These are phyloP conservation scores for Sebastes nivosus DNA, from an alignment of 2,797 vertebrate genomes.

Conservation along the genomic window DNA sequence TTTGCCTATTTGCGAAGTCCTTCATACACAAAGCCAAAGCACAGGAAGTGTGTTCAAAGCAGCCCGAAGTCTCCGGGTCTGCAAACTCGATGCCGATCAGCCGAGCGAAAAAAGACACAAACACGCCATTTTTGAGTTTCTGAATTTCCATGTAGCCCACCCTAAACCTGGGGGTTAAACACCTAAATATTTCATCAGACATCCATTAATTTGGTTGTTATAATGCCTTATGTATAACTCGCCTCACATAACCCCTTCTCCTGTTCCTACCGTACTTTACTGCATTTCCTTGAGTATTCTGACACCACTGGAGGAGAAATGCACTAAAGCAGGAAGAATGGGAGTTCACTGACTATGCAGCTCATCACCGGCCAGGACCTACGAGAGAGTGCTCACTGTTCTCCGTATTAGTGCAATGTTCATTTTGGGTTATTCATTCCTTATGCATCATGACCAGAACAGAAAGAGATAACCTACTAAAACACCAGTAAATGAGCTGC, in stretches of 20 bases:
- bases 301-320: conserved; percentile 66
- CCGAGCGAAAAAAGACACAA: conserved; percentile 65
- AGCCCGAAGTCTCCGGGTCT: conserved; percentile 18
- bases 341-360: conserved; percentile 62
- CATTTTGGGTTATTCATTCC: conserved; percentile 36
- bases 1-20: background rate
- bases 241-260: conserved; percentile 64
- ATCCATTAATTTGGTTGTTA: conserved; percentile 84
- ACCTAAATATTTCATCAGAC: conserved; percentile 77
- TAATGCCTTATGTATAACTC: conserved; percentile 79
- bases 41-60: conserved; percentile 20
- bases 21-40: background rate
- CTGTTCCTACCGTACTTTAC: conserved; percentile 58
- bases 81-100: conserved; percentile 39
- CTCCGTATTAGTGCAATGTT: conserved; percentile 46
- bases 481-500: conserved; percentile 39
- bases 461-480: conserved; percentile 12
- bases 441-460: conserved; percentile 40
- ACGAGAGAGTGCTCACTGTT: conserved; percentile 48
- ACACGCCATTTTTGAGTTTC: conserved; percentile 62
- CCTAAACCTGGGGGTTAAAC: conserved; percentile 75
- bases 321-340: conserved; percentile 63
- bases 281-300: conserved; percentile 66
- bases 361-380: conserved; percentile 62
- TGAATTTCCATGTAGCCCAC: conserved; percentile 61